Base-by-base conservation (phyloP, 2,888 invertebrate species). In the Sarcophaga carnaria region DNA sequence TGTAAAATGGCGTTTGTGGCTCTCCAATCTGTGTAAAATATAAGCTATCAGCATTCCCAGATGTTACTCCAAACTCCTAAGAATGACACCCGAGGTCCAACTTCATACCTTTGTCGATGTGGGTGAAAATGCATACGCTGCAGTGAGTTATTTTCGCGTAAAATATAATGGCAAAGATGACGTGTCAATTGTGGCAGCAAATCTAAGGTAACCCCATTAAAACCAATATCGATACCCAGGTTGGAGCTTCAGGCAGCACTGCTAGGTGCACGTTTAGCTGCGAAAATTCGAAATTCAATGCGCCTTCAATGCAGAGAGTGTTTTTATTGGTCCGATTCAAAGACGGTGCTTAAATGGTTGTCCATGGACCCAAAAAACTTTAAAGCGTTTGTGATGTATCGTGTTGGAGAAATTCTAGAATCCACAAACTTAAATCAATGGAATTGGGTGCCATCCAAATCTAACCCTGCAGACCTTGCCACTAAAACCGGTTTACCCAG, bases 31-130 rank as follows among this genome's bases (percentile, higher is more conserved):
- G 37, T 37, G 37, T 37, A 37, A 37, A 37, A 37, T 37, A 37
- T 37, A 6, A 37, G 6, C 37, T 37, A 47, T 76, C 2, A 17
- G 8, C 6, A 63, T 84, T n/a, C 80, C 75, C 10, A 45, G 76
- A 59, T 80, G 84, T 54, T 84, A 84, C 54, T 75, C 84, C 6
- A 69, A 37, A 10, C 22, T 69, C 2, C 37, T 84, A 2, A 70
- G 64, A 14, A 49, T 54, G 2, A 71, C 76, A 6, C 3, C 10
- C 8, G 37, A 45, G 8, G 76, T 77, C 4, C 70, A 75, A 20
- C 47, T 75, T 2, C 75, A 84, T 45, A 75, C 69, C 2, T 84
- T 75, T 25, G 79, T 78, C 67, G 67, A 80, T 64, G 84, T 80
- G 37, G 37, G 37, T 37, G 37, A 37, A 37, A 37, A 37, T 37